Percentiles rank a stretch among this genome's conserved stretches.
Conservation (phyloP, 2,888 invertebrate species). For the Drosophila mercatorum region DNA sequence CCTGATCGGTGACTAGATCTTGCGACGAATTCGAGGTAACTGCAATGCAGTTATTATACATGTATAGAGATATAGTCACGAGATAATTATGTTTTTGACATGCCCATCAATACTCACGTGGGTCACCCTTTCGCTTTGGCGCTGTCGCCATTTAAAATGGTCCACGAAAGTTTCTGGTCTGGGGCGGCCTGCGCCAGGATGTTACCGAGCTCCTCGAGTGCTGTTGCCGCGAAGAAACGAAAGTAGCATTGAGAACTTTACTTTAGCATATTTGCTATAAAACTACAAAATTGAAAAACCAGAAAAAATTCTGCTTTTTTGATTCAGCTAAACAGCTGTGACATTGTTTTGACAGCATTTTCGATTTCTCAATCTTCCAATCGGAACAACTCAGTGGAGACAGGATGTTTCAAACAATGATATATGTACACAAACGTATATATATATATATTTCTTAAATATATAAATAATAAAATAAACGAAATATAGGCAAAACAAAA, state of each 20-base stretch:
- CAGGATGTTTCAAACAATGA: not conserved
- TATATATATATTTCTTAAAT: too few species aligned
- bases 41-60: not conserved
- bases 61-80: too few species aligned
- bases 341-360: slow-evolving; percentile 21
- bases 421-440: too few species aligned
- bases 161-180: slow-evolving; percentile 22
- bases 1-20: slow-evolving; percentile 61
- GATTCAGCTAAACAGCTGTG: slow-evolving; percentile 23
- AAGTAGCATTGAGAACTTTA: slow-evolving; percentile 44
- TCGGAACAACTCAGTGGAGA: not conserved
- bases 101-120: slow-evolving; percentile 23
- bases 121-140: slow-evolving; percentile 65
- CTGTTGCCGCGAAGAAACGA: slow-evolving; percentile 42
- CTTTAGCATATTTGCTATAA: slow-evolving; percentile 47
- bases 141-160: slow-evolving; percentile 69
- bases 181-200: slow-evolving; percentile 41
- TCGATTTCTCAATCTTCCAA: too few species aligned
- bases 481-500: too few species aligned
- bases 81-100: too few species aligned
- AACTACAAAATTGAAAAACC: slow-evolving; percentile 26
- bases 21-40: slow-evolving; percentile 61
- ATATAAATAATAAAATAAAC: too few species aligned
- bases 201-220: slow-evolving; percentile 38
- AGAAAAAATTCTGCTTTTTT: not conserved